Evolutionary conservation across 1,140 invertebrate genomes (phyloP), one percentile per base, ranked within the genome.

Genomic region (Berghia stephanieae): DNA sequence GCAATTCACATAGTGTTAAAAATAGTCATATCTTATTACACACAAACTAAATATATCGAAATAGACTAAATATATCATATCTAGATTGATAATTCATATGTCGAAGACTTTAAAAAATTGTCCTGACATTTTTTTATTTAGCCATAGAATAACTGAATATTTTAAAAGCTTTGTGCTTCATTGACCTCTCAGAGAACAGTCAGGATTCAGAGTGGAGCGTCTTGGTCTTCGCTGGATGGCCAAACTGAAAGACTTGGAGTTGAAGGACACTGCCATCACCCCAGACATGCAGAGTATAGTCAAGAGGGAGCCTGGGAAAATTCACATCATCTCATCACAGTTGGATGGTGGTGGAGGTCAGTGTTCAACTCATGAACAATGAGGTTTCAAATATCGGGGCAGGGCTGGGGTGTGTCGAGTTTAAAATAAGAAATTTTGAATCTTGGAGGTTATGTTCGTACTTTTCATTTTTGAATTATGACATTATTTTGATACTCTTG

Each of bases 201-300:
- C 82, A 79, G 81, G 81, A 0, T 77, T 72, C 21, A 57, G 55
- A 21, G 75, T 75, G 46, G 84, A 87, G 79, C 79, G 78, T 49
- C 81, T 80, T 43, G 80, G 77, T 8, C 78, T 83, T 43, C 86
- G 86, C 60, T 86, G 86, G 83, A 74, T 76, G 21, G 75, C 80
- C 6, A 78, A 82, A 36, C 46, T 88, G 36, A 44, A 67, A 24
- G 80, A 87, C 44, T 49, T 86, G 24, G 84, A 86, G 34, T 60
- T 87, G 6, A 85, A 85, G 52, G 85, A 86, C 49, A 86, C 80
- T 21, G 81, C 83, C 36, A 83, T 86, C 27, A 84, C 84, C 1
- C 83, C 85, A 2, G 80, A 85, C 71, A 86, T 86, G 82, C 79
- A 82, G 46, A 78, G 79, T 27, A 75, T 78, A 3, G 67, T 86